Evolutionary conservation across 92 coral and sea anemone species (phyloP).

Genomic region (Phenganax stokvisi): DNA sequence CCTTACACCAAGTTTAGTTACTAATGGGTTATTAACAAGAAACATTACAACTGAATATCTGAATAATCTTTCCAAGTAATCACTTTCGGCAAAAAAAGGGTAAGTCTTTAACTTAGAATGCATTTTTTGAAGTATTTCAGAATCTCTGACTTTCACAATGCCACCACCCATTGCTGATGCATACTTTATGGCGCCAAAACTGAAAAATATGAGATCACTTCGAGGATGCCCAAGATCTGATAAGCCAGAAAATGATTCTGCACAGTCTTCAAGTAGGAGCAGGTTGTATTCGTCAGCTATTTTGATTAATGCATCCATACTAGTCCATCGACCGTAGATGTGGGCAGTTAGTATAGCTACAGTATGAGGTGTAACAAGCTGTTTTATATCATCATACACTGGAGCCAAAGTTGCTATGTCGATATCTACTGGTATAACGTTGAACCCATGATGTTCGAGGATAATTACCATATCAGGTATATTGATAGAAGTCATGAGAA

Average conservation of each 20-base stretch:
- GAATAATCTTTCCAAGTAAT: slow-evolving; percentile 57
- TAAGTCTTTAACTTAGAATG: slow-evolving; percentile 59
- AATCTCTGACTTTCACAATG: slow-evolving; percentile 56
- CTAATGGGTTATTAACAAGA: slow-evolving; percentile 52
- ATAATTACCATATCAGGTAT: slow-evolving; percentile 88
- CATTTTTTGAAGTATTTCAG: slow-evolving; percentile 64
- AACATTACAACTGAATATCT: slow-evolving; percentile 70
- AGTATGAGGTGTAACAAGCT: slow-evolving; percentile 72
- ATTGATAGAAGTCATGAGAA: slow-evolving; percentile 80
- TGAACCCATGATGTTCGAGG: slow-evolving; percentile 64
- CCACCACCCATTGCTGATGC: slow-evolving; percentile 89
- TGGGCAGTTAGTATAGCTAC: slow-evolving; percentile 89
- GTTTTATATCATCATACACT: slow-evolving; percentile 71
- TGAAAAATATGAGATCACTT: slow-evolving; percentile 73
- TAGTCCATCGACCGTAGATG: slow-evolving; percentile 86
- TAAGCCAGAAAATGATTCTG: slow-evolving; percentile 88
- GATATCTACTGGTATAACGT: slow-evolving; percentile 77
- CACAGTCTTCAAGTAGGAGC: slow-evolving; percentile 88
- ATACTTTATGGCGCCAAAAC: slow-evolving; percentile 91
- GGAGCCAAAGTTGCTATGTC: slow-evolving; percentile 80
- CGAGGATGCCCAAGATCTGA: slow-evolving; percentile 60
- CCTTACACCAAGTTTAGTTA: slow-evolving; percentile 28
- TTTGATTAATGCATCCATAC: slow-evolving; percentile 59
- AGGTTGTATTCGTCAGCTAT: slow-evolving; percentile 62
- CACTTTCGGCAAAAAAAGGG: slow-evolving; percentile 63